Conservation (phyloP, 35 echinoderm and acorn worm genomes). For the Lytechinus variegatus region DNA sequence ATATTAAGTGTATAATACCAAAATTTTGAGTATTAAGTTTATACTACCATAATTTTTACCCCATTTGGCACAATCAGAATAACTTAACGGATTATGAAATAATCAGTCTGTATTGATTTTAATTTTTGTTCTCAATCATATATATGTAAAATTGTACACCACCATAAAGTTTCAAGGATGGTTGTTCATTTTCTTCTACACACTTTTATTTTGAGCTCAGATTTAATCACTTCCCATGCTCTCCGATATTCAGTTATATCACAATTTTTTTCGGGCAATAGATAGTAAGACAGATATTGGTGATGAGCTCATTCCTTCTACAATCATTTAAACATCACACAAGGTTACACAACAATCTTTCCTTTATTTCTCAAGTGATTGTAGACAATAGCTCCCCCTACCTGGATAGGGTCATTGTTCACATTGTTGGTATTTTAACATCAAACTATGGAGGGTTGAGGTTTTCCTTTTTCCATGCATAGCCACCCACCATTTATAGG, state of each 20-base stretch:
- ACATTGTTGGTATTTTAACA: background rate
- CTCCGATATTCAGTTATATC: background rate
- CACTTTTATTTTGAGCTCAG: background rate
- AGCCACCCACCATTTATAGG: background rate
- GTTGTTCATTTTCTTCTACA: background rate
- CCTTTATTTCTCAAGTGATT: background rate
- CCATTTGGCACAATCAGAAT: too few species aligned
- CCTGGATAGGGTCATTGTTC: background rate
- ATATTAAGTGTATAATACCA: too few species aligned
- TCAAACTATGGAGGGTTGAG: background rate
- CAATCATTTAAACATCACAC: background rate
- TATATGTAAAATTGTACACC: too few species aligned
- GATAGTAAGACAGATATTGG: background rate
- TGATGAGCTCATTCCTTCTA: constrained; percentile 29
- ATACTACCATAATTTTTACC: too few species aligned
- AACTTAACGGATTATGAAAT: too few species aligned
- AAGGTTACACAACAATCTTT: background rate
- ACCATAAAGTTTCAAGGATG: too few species aligned
- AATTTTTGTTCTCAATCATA: too few species aligned
- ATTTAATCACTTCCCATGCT: background rate
- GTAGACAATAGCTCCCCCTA: background rate
- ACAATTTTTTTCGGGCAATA: background rate
- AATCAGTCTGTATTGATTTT: too few species aligned
- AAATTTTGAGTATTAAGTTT: too few species aligned
- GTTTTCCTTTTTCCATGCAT: background rate